Conservation (phyloP, 2,888 invertebrate genomes). For the Drosophila parthenogenetica region DNA sequence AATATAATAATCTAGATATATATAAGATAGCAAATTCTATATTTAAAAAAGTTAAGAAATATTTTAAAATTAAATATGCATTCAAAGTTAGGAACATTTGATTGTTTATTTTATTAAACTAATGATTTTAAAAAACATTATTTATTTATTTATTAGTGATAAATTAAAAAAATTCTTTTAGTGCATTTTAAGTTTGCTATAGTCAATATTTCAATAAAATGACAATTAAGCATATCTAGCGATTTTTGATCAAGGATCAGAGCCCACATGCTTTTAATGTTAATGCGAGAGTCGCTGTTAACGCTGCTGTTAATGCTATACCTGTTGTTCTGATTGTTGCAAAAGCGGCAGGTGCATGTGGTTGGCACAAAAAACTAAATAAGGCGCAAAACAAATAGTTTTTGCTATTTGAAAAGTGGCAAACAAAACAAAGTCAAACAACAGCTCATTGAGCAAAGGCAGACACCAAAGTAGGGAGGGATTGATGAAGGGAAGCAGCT, state of each 20-base stretch:
- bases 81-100: no score
- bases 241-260: constrained; percentile 28
- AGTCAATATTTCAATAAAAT: constrained; percentile 45
- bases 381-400: constrained; percentile 76
- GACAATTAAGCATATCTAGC: constrained; percentile 53
- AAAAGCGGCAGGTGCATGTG: constrained; percentile 67
- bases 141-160: no score
- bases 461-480: constrained; percentile 4
- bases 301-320: constrained; percentile 31
- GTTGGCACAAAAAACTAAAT: constrained; percentile 67
- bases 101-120: no score
- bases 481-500: no score
- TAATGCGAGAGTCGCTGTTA: constrained; percentile 26
- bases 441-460: constrained; percentile 64
- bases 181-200: background rate
- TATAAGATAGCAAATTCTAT: no score
- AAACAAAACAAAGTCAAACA: constrained; percentile 71
- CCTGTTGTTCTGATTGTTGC: constrained; percentile 23
- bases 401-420: constrained; percentile 69
- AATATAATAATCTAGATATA: no score
- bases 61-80: no score
- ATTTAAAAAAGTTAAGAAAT: no score
- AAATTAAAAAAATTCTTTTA: background rate
- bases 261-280: constrained; percentile 66
- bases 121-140: no score